Evolutionary conservation across 2,888 invertebrate genomes (phyloP).

Genomic region (Drosophila rubida): DNA sequence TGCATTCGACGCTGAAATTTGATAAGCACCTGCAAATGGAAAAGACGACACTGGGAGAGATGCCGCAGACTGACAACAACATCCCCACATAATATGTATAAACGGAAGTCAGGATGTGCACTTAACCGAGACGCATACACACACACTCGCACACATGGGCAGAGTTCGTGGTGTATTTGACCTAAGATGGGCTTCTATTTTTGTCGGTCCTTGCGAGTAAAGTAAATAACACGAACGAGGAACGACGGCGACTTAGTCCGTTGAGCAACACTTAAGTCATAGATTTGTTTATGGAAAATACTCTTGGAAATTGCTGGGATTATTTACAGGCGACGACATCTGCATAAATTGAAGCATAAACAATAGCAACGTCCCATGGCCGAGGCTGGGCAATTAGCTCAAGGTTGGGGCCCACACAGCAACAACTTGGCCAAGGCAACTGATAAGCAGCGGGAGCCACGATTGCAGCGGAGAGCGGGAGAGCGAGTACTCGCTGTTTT

Average conservation of each 20-base stretch:
- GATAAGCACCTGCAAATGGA: constrained; percentile 43
- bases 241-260: constrained; percentile 6
- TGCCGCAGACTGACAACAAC: constrained; percentile 7
- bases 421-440: constrained; percentile 39
- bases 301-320: constrained; percentile 32
- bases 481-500: constrained; percentile 8
- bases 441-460: constrained; percentile 14
- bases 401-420: constrained; percentile 35
- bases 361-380: constrained; percentile 13
- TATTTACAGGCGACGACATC: constrained; percentile 30
- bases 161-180: constrained; percentile 13
- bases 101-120: constrained; percentile 52
- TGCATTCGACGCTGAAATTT: constrained; percentile 47
- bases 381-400: constrained; percentile 30
- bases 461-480: neutral
- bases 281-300: constrained; percentile 39
- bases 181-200: constrained; percentile 31
- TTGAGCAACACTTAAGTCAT: constrained; percentile 37
- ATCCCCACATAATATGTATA: constrained; percentile 15
- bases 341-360: constrained; percentile 44
- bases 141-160: neutral
- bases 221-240: constrained; percentile 29
- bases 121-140: constrained; percentile 22
- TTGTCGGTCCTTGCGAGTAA: constrained; percentile 25
- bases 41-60: constrained; percentile 15